These are phyloP conservation scores for Pristionchus arcanus DNA, from an alignment of 2,888 invertebrate species.

Conservation along the genomic window DNA sequence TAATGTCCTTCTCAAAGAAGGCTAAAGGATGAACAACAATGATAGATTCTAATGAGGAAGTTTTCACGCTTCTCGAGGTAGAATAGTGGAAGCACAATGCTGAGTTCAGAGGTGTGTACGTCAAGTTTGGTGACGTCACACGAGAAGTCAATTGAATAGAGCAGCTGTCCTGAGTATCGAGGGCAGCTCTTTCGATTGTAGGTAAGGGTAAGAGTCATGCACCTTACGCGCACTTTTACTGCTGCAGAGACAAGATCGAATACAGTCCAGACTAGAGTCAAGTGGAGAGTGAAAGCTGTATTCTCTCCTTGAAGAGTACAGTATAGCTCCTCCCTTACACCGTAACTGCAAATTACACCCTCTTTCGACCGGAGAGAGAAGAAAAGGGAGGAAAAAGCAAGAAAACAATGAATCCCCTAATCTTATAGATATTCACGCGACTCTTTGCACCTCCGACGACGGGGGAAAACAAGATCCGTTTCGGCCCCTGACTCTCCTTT, in stretches of 20 bases:
- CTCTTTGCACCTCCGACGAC: background rate
- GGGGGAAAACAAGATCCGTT: background rate
- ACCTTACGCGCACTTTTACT: background rate
- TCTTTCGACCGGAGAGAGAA: background rate
- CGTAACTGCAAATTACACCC: constrained; percentile 28
- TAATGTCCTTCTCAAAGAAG: too few relatives aligned
- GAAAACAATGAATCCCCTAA: constrained; percentile 48
- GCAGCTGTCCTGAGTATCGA: background rate
- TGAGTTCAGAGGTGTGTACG: background rate
- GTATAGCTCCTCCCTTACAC: background rate
- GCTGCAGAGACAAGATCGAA: background rate
- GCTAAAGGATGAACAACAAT: too few relatives aligned
- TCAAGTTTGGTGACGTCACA: background rate
- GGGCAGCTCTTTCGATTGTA: background rate
- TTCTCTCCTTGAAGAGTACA: background rate
- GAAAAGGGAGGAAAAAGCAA: constrained; percentile 5
- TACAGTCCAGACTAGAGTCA: background rate
- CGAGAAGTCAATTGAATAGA: background rate
- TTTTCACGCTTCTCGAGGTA: too few relatives aligned
- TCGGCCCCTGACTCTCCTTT: background rate
- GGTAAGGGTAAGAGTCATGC: background rate
- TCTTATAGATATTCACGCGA: constrained; percentile 27
- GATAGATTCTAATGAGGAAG: too few relatives aligned
- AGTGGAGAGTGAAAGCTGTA: background rate
- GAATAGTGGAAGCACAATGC: background rate